Evolutionary conservation across 37 sponge, comb jelly and placozoan genomes (phyloP).

Genomic region (Diacarnus erythraeanus): DNA sequence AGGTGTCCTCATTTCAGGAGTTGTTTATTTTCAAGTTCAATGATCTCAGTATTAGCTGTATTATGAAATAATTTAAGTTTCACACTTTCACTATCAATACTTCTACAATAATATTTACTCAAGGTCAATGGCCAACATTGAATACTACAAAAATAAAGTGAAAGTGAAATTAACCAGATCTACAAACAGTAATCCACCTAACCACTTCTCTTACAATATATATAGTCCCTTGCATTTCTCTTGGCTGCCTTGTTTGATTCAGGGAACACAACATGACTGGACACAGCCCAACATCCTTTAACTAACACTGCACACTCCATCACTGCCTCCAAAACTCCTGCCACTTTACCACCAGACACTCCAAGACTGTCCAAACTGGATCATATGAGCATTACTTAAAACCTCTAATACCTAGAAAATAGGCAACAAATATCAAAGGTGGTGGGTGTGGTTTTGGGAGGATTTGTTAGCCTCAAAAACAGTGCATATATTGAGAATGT

Average conservation of each 20-base stretch:
- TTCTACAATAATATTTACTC: too few species aligned
- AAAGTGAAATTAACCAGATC: too few species aligned
- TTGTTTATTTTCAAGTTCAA: too few species aligned
- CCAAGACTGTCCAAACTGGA: conserved; percentile 40
- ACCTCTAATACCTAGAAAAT: conserved; percentile 2
- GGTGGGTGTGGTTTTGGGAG: too few species aligned
- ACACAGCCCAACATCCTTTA: conserved; percentile 81
- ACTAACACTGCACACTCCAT: conserved; percentile 59
- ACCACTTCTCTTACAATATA: conserved; percentile 37
- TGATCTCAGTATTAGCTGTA: too few species aligned
- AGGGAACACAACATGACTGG: conserved; percentile 34
- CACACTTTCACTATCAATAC: too few species aligned
- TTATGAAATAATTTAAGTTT: too few species aligned
- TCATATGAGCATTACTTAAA: conserved; percentile 24
- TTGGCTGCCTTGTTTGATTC: neutral
- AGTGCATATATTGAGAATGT: too few species aligned
- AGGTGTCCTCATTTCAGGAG: too few species aligned
- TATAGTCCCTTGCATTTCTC: conserved; percentile 61
- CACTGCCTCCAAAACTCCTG: conserved; percentile 33
- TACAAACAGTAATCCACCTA: neutral
- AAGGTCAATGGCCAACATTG: too few species aligned
- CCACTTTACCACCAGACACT: neutral
- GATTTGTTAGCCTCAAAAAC: neutral
- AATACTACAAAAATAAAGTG: too few species aligned
- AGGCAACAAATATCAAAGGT: conserved; percentile 4